Percentiles rank a stretch among this genome's conserved stretches.
Conservation (phyloP, 2,113 vertebrate genomes). For the Dasypus novemcinctus region DNA sequence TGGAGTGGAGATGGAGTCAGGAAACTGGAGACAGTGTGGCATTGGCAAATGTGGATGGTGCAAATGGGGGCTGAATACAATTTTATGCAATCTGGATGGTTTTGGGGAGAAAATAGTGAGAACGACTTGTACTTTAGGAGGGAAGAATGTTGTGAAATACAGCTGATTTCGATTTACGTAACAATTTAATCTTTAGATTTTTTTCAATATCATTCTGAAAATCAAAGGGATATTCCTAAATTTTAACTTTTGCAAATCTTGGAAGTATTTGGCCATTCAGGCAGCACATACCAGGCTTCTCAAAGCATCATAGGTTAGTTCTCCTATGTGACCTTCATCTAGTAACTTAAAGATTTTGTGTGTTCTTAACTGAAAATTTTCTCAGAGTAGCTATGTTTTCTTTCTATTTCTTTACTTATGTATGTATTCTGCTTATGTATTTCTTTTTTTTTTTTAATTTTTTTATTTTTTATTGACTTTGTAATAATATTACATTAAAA, state of each 20-base stretch:
- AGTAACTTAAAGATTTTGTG: not conserved
- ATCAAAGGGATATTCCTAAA: not conserved
- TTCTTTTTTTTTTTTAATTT: constrained; percentile 36
- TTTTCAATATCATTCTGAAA: constrained; percentile 17
- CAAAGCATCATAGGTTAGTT: not conserved
- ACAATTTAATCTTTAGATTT: constrained; percentile 21
- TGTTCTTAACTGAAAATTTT: constrained; percentile 18
- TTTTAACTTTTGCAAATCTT: not conserved
- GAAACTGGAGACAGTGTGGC: not conserved
- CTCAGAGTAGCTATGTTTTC: not conserved
- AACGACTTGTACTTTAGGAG: not conserved
- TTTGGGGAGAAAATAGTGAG: constrained; percentile 13
- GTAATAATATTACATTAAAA: too few species aligned
- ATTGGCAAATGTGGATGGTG: not conserved
- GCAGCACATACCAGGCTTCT: not conserved
- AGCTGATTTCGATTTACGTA: constrained; percentile 12
- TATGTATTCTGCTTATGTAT: not conserved
- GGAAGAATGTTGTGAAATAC: not conserved
- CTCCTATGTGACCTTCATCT: constrained; percentile 1
- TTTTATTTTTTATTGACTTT: too few species aligned
- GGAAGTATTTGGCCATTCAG: not conserved
- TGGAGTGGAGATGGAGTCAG: not conserved
- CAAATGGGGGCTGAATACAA: not conserved
- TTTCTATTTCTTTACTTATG: not conserved
- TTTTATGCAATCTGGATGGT: not conserved